Evolutionary conservation across 2,888 invertebrate genomes (phyloP).

Genomic region (Lepidonotus clava): DNA sequence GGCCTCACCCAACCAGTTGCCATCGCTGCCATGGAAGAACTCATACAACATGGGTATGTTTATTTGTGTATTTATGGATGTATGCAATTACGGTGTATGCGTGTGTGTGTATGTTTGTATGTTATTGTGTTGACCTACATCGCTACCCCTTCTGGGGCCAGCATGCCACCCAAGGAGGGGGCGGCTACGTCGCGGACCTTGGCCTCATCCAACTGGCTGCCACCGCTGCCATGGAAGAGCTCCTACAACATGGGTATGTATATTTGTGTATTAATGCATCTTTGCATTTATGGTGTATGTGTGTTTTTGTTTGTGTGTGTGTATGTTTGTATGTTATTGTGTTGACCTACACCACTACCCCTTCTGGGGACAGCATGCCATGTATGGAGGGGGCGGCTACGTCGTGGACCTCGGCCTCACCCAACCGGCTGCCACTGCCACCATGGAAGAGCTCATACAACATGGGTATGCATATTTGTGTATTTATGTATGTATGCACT

Average conservation of each 20-base stretch:
- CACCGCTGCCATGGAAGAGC: background rate
- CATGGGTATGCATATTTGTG: too few species aligned
- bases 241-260: background rate
- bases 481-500: too few species aligned
- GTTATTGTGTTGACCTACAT: conserved; percentile 73
- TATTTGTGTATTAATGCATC: too few species aligned
- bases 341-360: conserved; percentile 76
- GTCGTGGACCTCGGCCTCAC: conserved; percentile 72
- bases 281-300: too few species aligned
- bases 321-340: too few species aligned
- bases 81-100: too few species aligned
- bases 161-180: conserved; percentile 78
- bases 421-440: background rate
- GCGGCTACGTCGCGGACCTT: conserved; percentile 79
- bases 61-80: too few species aligned
- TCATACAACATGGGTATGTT: background rate
- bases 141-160: conserved; percentile 77
- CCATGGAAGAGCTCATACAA: background rate
- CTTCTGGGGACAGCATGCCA: conserved; percentile 74
- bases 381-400: conserved; percentile 81
- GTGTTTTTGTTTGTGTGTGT: too few species aligned
- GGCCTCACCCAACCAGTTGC: conserved; percentile 59
- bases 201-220: conserved; percentile 59
- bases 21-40: background rate
- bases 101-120: too few species aligned